These are phyloP conservation scores for Octodon degus DNA, from an alignment of 2,113 vertebrate species.

Conservation along the genomic window DNA sequence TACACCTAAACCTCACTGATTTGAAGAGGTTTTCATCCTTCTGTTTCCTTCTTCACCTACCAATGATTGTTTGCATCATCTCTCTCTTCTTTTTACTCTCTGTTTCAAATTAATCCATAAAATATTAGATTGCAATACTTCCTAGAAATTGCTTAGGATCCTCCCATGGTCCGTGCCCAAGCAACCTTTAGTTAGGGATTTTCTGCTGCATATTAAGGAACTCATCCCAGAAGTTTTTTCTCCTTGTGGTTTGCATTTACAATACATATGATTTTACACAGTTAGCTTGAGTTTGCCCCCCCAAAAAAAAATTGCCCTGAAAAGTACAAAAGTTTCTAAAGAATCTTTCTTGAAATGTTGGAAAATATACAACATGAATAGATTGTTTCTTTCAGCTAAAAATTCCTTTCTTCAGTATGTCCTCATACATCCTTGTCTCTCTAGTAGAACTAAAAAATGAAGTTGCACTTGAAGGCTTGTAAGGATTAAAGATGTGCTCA, in stretches of 20 bases:
- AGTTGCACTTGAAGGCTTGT: neutral
- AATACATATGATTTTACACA: neutral
- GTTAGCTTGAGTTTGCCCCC: neutral
- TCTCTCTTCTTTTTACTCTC: neutral
- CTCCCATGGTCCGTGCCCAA: neutral
- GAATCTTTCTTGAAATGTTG: neutral
- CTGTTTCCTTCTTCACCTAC: neutral
- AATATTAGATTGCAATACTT: neutral
- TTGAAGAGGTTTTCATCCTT: neutral
- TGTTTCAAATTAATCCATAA: constrained; percentile 4
- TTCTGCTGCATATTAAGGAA: neutral
- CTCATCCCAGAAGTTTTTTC: too few relatives aligned
- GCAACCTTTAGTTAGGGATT: neutral
- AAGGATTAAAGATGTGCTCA: neutral
- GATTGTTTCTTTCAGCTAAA: neutral
- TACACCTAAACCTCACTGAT: neutral
- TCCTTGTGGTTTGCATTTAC: neutral
- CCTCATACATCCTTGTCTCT: neutral
- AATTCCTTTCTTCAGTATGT: neutral
- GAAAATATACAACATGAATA: neutral
- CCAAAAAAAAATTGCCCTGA: neutral
- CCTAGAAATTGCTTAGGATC: neutral
- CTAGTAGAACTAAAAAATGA: neutral
- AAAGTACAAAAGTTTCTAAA: neutral
- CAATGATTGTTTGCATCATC: neutral